These are phyloP conservation scores for Morone chrysops DNA, from an alignment of 2,113 vertebrate species.

Conservation along the genomic window DNA sequence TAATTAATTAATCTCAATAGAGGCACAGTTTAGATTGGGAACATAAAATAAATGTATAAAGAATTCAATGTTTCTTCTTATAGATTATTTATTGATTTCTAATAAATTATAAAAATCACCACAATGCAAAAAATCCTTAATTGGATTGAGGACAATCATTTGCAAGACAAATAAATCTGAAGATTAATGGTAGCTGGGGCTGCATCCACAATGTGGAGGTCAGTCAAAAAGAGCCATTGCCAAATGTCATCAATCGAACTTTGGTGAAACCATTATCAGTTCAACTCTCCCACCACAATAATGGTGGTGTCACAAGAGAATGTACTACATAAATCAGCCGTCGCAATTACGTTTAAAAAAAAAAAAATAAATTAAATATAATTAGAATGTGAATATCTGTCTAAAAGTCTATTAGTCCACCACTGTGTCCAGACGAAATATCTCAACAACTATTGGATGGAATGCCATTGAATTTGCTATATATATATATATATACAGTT, in stretches of 20 bases:
- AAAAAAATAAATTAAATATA: too few relatives aligned
- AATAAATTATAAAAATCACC: neutral
- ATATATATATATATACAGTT: too few relatives aligned
- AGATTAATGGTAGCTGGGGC: neutral
- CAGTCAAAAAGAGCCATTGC: neutral
- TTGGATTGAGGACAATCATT: neutral
- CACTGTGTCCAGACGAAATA: neutral
- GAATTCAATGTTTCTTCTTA: neutral
- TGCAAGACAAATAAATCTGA: neutral
- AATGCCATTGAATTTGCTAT: too few relatives aligned
- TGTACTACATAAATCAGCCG: neutral
- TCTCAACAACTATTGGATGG: too few relatives aligned
- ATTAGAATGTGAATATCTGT: too few relatives aligned
- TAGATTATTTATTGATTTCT: neutral
- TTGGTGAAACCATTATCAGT: neutral
- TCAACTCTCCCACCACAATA: neutral
- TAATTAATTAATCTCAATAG: neutral
- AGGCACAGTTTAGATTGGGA: neutral
- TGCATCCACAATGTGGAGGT: neutral
- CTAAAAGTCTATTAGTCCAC: neutral
- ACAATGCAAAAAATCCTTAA: neutral
- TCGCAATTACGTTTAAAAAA: too few relatives aligned
- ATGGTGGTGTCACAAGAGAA: neutral
- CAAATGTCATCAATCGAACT: slow-evolving; percentile 6
- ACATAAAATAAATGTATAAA: neutral